Percentiles rank a stretch among this genome's conserved stretches.
These are phyloP conservation scores for Etheostoma spectabile DNA, from an alignment of 2,113 vertebrate species.

Conservation along the genomic window DNA sequence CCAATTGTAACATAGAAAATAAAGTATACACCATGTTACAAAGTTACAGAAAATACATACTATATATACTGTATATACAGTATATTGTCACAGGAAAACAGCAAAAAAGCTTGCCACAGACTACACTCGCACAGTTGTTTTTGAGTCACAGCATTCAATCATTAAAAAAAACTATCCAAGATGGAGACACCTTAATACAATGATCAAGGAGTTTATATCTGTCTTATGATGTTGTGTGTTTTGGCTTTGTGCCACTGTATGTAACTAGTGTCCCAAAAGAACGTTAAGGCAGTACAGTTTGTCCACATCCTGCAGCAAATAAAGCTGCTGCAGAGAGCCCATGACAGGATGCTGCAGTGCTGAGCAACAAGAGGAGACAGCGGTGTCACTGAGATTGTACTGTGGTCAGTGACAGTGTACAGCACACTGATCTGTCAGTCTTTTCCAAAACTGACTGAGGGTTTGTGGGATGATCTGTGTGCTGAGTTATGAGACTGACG, in stretches of 20 bases:
- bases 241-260: constrained; percentile 58
- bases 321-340: constrained; percentile 16
- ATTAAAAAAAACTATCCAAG: constrained; percentile 73
- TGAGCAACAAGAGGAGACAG: constrained; percentile 45
- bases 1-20: constrained; percentile 84
- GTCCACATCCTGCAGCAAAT: constrained; percentile 40
- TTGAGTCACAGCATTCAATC: constrained; percentile 88
- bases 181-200: constrained; percentile 51
- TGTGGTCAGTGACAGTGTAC: constrained; percentile 69
- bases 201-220: constrained; percentile 68
- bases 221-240: constrained; percentile 55
- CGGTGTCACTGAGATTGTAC: constrained; percentile 66
- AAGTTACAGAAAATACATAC: constrained; percentile 90
- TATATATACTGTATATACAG: constrained; percentile 71
- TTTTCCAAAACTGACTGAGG: constrained; percentile 3
- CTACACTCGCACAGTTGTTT: constrained; percentile 84
- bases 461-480: constrained; percentile 32
- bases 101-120: constrained; percentile 84
- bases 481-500: constrained; percentile 23
- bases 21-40: constrained; percentile 92
- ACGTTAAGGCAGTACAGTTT: constrained; percentile 85
- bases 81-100: constrained; percentile 86
- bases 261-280: constrained; percentile 44
- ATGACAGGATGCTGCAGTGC: constrained; percentile 27
- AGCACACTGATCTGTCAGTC: constrained; percentile 58